Base-by-base conservation (phyloP, 2,797 vertebrate genomes). In the Bufotes viridis region DNA sequence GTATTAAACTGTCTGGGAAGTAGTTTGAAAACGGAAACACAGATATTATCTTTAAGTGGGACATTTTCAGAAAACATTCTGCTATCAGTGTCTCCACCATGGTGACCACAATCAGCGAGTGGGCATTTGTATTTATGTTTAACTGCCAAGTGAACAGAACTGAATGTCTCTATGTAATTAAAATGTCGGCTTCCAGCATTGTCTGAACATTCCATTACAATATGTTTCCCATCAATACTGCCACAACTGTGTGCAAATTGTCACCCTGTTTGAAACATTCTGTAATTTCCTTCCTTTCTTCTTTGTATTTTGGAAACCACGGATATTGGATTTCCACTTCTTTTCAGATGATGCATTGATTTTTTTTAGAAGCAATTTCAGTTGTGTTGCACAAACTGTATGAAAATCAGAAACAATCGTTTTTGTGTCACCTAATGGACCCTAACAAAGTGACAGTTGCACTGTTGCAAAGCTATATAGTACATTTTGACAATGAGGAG, bases 191-290 rank as follows among this genome's bases (percentile, higher is more conserved):
- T 63, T 79, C 76, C 60, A n/a, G 42, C 76, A 69, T 67, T 79
- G 49, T 78, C 84, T 86, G 75, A 24, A 69, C 26, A 22, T 86
- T 86, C 75, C 75, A n/a, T 79, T 69, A 79, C 74, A 65, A 49
- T 76, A 84, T 84, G 82, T 78, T 85, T 78, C 42, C 58, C 57
- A 78, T 85, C 57, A 76, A 63, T 85, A 65, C 17, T 20, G 65
- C 65, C 49, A 57, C 67, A 83, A 82, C 63, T 26, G 49, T 82
- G 81, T 29, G 49, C 17, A 83, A 72, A 83, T 69, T 53, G 53
- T 55, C 63, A 70, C 80, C n/a, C n/a, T 22, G 9, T 55, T 55
- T 49, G 24, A 42, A 63, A 69, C 51, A 20, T 83, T 69, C 81
- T 70, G 49, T 26, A 57, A 29, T 57, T 83, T 82, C 49, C 13